Conservation (phyloP, 2,113 vertebrate species). For the Stegastes partitus region DNA sequence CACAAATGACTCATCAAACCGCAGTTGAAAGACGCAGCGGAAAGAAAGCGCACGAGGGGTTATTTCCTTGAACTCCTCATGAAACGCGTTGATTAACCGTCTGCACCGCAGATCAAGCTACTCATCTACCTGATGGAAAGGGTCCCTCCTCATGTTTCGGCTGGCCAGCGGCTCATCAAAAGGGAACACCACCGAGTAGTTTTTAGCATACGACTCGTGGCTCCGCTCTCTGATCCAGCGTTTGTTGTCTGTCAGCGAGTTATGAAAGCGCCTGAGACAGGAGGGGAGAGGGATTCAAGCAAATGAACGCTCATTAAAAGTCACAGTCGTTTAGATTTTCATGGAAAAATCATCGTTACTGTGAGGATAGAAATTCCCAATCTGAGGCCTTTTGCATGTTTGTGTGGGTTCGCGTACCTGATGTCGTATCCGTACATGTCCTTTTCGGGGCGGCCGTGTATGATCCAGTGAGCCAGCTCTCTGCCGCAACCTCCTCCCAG, state of each 20-base stretch:
- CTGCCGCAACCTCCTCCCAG: slow-evolving; percentile 94
- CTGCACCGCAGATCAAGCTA: not conserved
- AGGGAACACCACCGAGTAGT: slow-evolving; percentile 95
- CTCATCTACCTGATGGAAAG: slow-evolving; percentile 90
- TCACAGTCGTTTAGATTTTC: slow-evolving; percentile 2
- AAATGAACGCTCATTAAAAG: slow-evolving; percentile 33
- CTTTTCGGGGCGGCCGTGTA: slow-evolving; percentile 93
- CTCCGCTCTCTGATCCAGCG: slow-evolving; percentile 95
- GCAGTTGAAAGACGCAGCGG: not conserved
- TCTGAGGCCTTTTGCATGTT: not conserved
- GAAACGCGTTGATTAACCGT: not conserved
- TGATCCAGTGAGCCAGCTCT: slow-evolving; percentile 95
- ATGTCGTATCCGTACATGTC: slow-evolving; percentile 98
- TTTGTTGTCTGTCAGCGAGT: slow-evolving; percentile 87
- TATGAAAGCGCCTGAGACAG: slow-evolving; percentile 90
- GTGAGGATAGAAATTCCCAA: slow-evolving; percentile 8
- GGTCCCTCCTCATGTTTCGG: slow-evolving; percentile 90
- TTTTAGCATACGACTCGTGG: slow-evolving; percentile 97
- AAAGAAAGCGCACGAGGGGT: not conserved
- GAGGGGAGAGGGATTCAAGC: not conserved
- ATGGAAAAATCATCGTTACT: too few species aligned
- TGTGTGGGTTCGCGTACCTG: slow-evolving; percentile 78
- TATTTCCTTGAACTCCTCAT: slow-evolving; percentile 26
- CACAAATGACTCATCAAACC: slow-evolving; percentile 16
- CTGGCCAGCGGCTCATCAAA: slow-evolving; percentile 94